Conservation (phyloP, 2,113 vertebrate species). For the Pan paniscus region DNA sequence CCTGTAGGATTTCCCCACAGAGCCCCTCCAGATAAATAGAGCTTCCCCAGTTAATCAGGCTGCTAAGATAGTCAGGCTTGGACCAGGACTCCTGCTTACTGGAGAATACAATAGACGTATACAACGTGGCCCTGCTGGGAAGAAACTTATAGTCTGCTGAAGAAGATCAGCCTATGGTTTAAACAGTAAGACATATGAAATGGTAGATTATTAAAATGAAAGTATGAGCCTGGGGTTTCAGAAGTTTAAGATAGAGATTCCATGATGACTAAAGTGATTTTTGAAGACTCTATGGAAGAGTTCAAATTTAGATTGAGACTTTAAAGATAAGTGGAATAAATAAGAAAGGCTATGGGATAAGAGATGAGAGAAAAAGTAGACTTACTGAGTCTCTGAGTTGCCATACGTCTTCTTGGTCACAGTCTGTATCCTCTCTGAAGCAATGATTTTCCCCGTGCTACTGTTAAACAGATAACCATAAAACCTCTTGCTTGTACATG, state of each 20-base stretch:
- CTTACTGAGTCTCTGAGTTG: background rate
- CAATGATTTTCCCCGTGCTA: background rate
- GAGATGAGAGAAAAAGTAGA: too few relatives aligned
- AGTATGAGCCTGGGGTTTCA: background rate
- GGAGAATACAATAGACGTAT: background rate
- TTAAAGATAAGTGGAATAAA: background rate
- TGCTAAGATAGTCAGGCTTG: background rate
- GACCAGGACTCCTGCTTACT: background rate
- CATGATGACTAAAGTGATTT: background rate
- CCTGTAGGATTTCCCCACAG: background rate
- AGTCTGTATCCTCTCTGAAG: background rate
- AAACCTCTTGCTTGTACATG: background rate
- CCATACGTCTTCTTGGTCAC: background rate
- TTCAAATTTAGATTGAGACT: background rate
- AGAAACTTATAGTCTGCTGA: background rate
- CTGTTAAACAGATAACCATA: background rate
- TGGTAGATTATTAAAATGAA: background rate
- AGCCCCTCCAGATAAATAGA: background rate
- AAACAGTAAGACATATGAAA: background rate
- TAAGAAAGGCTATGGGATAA: background rate
- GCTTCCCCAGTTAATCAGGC: background rate
- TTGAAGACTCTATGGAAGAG: background rate
- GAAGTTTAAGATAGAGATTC: background rate
- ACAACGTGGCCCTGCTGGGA: background rate
- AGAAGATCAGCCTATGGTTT: background rate